Evolutionary conservation across 2,888 invertebrate species (phyloP), one percentile per base, ranked within the genome.

Genomic region (Caenorhabditis auriculariae): DNA sequence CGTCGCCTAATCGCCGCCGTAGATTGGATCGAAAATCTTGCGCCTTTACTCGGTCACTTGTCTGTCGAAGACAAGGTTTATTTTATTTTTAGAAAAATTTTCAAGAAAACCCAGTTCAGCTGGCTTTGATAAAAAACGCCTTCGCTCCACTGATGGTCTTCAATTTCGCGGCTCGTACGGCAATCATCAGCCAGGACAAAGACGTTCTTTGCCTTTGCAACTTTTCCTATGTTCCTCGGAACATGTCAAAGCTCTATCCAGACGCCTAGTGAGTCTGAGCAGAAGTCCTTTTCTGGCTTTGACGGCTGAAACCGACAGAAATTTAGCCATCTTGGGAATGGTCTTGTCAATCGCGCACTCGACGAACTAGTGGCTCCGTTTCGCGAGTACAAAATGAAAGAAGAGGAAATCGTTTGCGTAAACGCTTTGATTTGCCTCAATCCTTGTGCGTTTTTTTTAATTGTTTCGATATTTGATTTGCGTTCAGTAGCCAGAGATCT

Each of bases 331-430:
- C 55, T 78, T 37, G 76, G 72, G 21, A 78, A 78, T 51, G 77
- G 76, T 1, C 56, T 78, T 1, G 78, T 78, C 2, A 74, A 70
- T 29, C 53, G 78, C 27, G 58, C 73, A 2, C 65, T 78, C 2
- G 72, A 76, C 46, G 77, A 78, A 45, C 53, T 78, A 9, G 78
- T 78, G 6, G 59, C 54, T 3, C 78, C 78, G 2, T 75, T 73
- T 39, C 52, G 78, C 28, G 59, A 59, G n/a, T 72, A 73, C 24
- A 69, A 67, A 4, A 57, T 78, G 42, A 55, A 61, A 7, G 77
- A 78, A 42, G 77, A 77, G 46, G 78, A 78, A 50, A 65, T 76
- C 38, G 77, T 78, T 12, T 78, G 78, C 54, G 56, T 78, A 23
- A 66, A 64, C 39, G 77, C 78, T 3, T 71, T 78, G 58, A 70